Conservation (phyloP, 2,888 invertebrate species). For the Brachypterus glaber region DNA sequence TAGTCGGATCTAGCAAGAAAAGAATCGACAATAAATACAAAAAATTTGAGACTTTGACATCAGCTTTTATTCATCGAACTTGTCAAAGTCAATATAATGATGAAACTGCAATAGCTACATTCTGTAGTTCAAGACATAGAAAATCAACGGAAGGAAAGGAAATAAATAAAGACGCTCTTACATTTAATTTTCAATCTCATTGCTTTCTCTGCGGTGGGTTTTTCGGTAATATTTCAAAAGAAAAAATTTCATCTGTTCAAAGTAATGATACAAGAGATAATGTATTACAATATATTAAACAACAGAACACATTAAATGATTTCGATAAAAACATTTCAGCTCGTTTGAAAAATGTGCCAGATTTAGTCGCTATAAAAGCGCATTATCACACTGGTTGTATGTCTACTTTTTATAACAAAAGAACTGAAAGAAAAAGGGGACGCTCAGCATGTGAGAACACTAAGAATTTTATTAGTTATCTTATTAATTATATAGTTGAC, state of each 20-base stretch:
- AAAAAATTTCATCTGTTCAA: constrained; percentile 19
- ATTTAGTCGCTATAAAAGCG: constrained; percentile 22
- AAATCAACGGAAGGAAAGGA: no score
- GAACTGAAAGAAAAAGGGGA: constrained; percentile 22
- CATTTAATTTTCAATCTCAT: constrained; percentile 21
- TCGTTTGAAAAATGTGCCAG: constrained; percentile 20
- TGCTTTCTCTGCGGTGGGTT: constrained; percentile 20
- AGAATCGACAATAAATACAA: constrained; percentile 21
- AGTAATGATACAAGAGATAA: constrained; percentile 22
- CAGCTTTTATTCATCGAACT: constrained; percentile 20
- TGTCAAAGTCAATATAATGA: constrained; percentile 19
- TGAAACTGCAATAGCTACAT: constrained; percentile 19
- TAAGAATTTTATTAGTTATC: constrained; percentile 22
- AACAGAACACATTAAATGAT: constrained; percentile 22
- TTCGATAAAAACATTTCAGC: constrained; percentile 22
- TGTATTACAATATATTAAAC: constrained; percentile 22
- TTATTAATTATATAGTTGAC: constrained; percentile 19
- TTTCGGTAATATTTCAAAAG: constrained; percentile 17
- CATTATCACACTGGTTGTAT: constrained; percentile 25
- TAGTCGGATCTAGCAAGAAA: constrained; percentile 14
- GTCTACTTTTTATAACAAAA: constrained; percentile 23
- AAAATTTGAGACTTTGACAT: constrained; percentile 19
- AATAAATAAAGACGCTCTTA: constrained; percentile 20
- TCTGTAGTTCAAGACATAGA: constrained; percentile 15
- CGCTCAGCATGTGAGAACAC: constrained; percentile 24